Base-by-base conservation (phyloP, 2,797 vertebrate species). In the Sebastolobus altivelis region DNA sequence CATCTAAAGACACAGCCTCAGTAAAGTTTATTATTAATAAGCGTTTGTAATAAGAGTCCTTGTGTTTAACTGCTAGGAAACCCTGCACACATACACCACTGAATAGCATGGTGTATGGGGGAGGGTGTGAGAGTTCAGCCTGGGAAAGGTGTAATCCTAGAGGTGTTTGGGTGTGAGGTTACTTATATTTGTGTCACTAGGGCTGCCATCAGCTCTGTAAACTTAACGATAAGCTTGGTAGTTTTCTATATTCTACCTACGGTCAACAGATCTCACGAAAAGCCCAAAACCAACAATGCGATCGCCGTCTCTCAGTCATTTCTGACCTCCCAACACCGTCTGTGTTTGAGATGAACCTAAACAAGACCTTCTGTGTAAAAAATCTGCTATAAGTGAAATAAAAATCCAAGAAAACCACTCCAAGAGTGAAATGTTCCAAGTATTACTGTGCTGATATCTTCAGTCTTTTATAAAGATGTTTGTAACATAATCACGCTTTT, bases 111-210 rank as follows among this genome's bases (percentile, higher is more conserved):
- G 49, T 40, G 4, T 13, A 40, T 40, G 12, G 12, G 9, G 33
- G 33, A 25, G 31, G 31, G 58, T 62, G 61, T 2, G 3, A n/a
- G 46, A 20, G 27, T 20, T 8, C 6, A 18, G 49, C 69, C 37
- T 66, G 25, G 25, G 25, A 80, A 56, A 77, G 16, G 31, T 83
- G 77, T 58, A 66, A 80, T 55, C 55, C 16, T 35, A 77, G 69
- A 73, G 1, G 37, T 77, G 61, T 77, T 77, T 59, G 37, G 55
- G 40, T 79, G 60, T 67, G 37, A 75, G 27, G 16, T 46, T 7
- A 31, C 31, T 31, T 31, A 31, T 4, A 31, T 38, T 35, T 55
- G 40, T 72, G 31, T 70, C 54, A 22, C 1, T 9, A 5, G 12
- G 9, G 27, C 12, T 40, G 9, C 5, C 54, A 46, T n/a, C 59